phyloP scores from a whole-genome alignment of 2,888 invertebrate genomes.

The Cyrtodaria siliqua region DNA sequence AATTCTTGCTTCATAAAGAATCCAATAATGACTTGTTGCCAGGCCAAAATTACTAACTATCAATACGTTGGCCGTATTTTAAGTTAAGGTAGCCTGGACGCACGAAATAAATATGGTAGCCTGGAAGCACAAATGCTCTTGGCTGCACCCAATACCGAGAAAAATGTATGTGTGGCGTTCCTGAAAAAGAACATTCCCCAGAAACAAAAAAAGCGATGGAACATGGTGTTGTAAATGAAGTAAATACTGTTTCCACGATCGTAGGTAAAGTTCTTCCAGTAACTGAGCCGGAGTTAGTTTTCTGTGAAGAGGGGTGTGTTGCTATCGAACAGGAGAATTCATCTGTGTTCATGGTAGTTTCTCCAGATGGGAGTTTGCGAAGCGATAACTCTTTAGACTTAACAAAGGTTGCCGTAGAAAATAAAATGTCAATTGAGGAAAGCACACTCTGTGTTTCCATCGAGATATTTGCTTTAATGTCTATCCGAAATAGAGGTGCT shows the following conservation, averaged over 20 bases:
- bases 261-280: slow-evolving; percentile 49
- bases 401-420: slow-evolving; percentile 40
- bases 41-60: too few relatives aligned
- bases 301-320: slow-evolving; percentile 48
- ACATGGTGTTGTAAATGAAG: slow-evolving; percentile 44
- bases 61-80: slow-evolving; percentile 29
- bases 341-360: slow-evolving; percentile 39
- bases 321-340: background rate
- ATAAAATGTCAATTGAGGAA: slow-evolving; percentile 11
- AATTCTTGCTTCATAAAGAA: too few relatives aligned
- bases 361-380: slow-evolving; percentile 54
- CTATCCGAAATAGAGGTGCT: slow-evolving; percentile 29
- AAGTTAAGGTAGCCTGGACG: too few relatives aligned
- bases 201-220: slow-evolving; percentile 18
- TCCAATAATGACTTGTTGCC: too few relatives aligned
- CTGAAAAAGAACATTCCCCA: slow-evolving; percentile 5
- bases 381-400: background rate
- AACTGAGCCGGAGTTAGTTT: slow-evolving; percentile 20
- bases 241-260: slow-evolving; percentile 47
- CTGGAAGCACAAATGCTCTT: too few relatives aligned
- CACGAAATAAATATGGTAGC: too few relatives aligned
- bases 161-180: slow-evolving; percentile 12
- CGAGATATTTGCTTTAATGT: slow-evolving; percentile 34
- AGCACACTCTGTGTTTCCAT: slow-evolving; percentile 21
- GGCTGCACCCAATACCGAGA: too few relatives aligned